Evolutionary conservation across 2,797 vertebrate genomes (phyloP).

Genomic region (Hemitrygon akajei): DNA sequence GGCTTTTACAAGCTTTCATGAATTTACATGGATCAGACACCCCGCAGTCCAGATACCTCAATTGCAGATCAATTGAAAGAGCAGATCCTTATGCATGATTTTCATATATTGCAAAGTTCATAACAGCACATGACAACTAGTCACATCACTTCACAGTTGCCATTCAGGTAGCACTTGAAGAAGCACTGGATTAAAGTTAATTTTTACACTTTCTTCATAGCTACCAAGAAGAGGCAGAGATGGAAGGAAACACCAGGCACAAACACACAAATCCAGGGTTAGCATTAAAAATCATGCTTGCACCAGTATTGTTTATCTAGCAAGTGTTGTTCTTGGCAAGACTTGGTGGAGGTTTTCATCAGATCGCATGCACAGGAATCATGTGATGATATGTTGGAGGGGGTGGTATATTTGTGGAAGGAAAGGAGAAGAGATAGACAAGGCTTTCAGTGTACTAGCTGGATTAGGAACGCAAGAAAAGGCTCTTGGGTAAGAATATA

Average conservation of each 20-base stretch:
- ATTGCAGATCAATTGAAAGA: too few relatives aligned
- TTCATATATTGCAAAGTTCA: not conserved
- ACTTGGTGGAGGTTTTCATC: not conserved
- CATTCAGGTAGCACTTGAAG: not conserved
- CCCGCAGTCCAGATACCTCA: too few relatives aligned
- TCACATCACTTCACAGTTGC: not conserved
- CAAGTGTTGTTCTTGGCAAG: not conserved
- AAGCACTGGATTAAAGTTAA: not conserved
- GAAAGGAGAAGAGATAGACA: not conserved
- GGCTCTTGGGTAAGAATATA: not conserved
- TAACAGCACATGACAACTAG: not conserved
- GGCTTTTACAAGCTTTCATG: too few relatives aligned
- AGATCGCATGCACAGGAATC: not conserved
- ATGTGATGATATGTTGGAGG: not conserved
- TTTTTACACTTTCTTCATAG: not conserved
- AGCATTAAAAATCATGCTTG: not conserved
- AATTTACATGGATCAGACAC: too few relatives aligned
- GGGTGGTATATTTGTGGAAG: not conserved
- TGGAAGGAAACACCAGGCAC: not conserved
- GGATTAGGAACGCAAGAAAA: not conserved
- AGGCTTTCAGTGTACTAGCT: not conserved
- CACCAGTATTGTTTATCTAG: not conserved
- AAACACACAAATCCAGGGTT: not conserved
- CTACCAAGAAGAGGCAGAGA: not conserved
- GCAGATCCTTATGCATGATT: too few relatives aligned